These are phyloP conservation scores for Anthonomus grandis DNA, from an alignment of 1,140 invertebrate species.

Conservation along the genomic window DNA sequence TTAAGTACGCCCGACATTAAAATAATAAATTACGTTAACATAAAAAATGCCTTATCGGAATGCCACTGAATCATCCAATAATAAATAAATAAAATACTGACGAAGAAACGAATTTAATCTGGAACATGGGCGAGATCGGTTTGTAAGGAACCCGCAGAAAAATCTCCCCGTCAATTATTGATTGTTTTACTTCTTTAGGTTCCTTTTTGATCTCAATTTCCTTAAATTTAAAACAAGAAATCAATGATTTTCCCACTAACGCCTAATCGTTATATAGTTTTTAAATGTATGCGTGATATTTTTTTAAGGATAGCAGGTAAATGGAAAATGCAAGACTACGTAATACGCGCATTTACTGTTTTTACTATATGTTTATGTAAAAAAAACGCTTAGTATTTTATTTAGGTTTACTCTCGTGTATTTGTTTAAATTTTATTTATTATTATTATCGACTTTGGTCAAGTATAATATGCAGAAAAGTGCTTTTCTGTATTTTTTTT, in stretches of 20 bases:
- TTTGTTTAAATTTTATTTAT: not conserved
- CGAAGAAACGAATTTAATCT: slow-evolving; percentile 8
- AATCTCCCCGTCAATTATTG: too few species aligned
- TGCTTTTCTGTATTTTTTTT: not conserved
- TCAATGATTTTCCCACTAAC: slow-evolving; percentile 11
- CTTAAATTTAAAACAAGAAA: slow-evolving; percentile 16
- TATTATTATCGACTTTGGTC: slow-evolving; percentile 18
- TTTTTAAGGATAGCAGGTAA: slow-evolving; percentile 2
- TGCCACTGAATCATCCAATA: slow-evolving; percentile 26
- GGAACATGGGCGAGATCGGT: too few species aligned
- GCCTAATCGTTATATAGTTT: not conserved
- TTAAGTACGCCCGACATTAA: slow-evolving; percentile 13
- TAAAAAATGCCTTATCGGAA: slow-evolving; percentile 31
- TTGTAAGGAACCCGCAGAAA: too few species aligned
- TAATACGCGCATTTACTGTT: slow-evolving; percentile 8
- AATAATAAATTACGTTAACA: too few species aligned
- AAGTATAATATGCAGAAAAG: not conserved
- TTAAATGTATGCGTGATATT: slow-evolving; percentile 5
- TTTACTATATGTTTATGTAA: not conserved
- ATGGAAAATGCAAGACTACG: slow-evolving; percentile 22
- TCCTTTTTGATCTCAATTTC: too few species aligned
- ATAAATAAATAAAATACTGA: slow-evolving; percentile 28
- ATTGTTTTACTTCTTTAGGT: too few species aligned
- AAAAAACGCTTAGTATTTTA: not conserved
- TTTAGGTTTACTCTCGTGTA: slow-evolving; percentile 7